Evolutionary conservation across 2,113 vertebrate genomes (phyloP), one percentile per base, ranked within the genome.

Genomic region (Clarias macrocephalus): DNA sequence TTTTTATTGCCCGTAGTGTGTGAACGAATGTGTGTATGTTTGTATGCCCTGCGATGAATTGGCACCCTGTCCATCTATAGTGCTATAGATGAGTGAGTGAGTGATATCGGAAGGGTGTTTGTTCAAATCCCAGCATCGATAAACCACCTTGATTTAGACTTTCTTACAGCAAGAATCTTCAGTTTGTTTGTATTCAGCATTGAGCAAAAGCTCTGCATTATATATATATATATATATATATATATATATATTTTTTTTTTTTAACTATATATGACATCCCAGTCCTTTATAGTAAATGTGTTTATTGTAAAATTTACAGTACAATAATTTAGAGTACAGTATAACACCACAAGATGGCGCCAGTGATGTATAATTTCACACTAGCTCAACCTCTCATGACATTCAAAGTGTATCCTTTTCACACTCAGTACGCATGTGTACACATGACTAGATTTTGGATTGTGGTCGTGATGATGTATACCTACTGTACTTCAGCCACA

Each of bases 291-390:
- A 15, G 63, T 59, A 59, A 59, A 59, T 59, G 5, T 59, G 18
- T 59, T 59, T 59, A 3, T 2, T 48, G 42, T 48, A 42, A 42
- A 42, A 42, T 42, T 3, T 42, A 42, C 42, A 42, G 42, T 42
- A 42, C 42, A 42, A 42, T 8, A 48, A 48, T 48, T 48, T 48
- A 48, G 7, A 48, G 48, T 48, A 48, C 48, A 48, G 48, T 48
- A 48, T 48, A 48, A 8, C 48, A 48, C 52, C 76, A 86, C 63
- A 80, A 86, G 85, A 86, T 65, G 76, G 63, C 63, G 54, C 76
- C 18, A 66, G 28, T 1, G 48, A 80, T 28, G 13, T 13, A 68
- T 7, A 1, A 80, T 80, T 54, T 23, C 2, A 25, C 9, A 33
- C 5, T n/a, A 23, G 1, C 21, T 54, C n/a, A 33, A 2, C 12